Evolutionary conservation across 2,888 invertebrate species (phyloP), one percentile per base, ranked within the genome.

Genomic region (Diaphora mendica): DNA sequence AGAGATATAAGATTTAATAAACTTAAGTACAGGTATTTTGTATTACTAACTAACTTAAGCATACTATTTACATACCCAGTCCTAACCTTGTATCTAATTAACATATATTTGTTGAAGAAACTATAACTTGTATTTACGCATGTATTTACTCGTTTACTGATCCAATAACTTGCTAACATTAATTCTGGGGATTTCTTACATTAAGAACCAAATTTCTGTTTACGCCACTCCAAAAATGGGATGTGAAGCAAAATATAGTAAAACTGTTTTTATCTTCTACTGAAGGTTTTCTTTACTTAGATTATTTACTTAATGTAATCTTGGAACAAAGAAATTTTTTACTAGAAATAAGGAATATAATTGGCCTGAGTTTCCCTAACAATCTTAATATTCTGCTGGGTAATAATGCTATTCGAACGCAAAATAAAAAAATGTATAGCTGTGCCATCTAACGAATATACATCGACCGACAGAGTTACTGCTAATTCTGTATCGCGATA

Each of bases 181-280:
- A 64, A 3, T 51, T 26, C 69, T 30, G 51, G 48, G 33, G 35
- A 64, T 73, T 70, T 44, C 66, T 44, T 30, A 44, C 26, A 3
- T 67, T 35, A n/a, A n/a, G n/a, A n/a, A n/a, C n/a, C n/a, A 7
- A 23, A 73, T 26, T 42, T 20, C 65, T 48, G 64, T 68, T 74
- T 69, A 20, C 9, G 30, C 8, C 13, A 70, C 62, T 72, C 66
- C 35, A 65, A 69, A 66, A 35, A 68, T 66, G 26, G 42, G 20
- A 26, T 23, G 5, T 42, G 62, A 59, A 26, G 39, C 30, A 42
- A 59, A 69, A 69, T 42, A 17, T 20, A 62, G 59, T 39, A 13
- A 48, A 33, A 20, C 23, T 20, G 33, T 30, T 20, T 66, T 66
- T 44, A 66, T 66, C 42, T 30, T 3, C 26, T 66, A 26, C 26